These are phyloP conservation scores for Harpalus rufipes DNA, from an alignment of 2,888 invertebrate genomes.

Conservation along the genomic window DNA sequence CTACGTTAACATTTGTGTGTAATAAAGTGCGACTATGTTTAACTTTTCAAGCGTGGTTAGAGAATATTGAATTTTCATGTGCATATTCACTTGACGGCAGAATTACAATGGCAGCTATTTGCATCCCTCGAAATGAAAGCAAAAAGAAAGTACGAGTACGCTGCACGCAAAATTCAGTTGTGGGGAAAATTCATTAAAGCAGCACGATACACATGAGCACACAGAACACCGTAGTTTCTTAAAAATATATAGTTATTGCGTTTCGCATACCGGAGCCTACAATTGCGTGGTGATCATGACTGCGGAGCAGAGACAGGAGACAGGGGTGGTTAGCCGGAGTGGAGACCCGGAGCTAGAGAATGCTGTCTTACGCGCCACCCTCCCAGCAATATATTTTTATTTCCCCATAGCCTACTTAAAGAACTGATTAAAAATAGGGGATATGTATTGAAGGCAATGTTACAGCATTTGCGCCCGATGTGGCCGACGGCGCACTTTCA, in stretches of 20 bases:
- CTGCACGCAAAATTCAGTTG: constrained; percentile 7
- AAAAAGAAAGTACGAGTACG: constrained; percentile 34
- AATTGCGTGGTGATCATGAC: constrained; percentile 38
- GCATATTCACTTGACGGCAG: background rate
- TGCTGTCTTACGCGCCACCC: constrained; percentile 69
- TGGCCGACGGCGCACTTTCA: constrained; percentile 28
- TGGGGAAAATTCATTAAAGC: constrained; percentile 61
- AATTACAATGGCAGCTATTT: background rate
- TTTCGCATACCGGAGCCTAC: constrained; percentile 69
- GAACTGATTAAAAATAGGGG: constrained; percentile 77
- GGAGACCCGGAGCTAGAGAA: background rate
- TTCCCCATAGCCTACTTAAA: constrained; percentile 78
- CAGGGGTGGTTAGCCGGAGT: too few relatives aligned
- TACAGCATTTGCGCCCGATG: constrained; percentile 59
- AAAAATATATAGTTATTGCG: constrained; percentile 74
- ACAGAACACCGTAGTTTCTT: constrained; percentile 53
- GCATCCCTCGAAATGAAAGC: constrained; percentile 42
- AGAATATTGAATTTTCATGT: constrained; percentile 6
- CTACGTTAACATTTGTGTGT: background rate
- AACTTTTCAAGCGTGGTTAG: background rate
- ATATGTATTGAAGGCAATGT: constrained; percentile 67
- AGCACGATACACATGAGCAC: constrained; percentile 53
- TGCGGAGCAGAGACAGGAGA: background rate
- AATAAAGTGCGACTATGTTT: background rate
- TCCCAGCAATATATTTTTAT: constrained; percentile 77